Evolutionary conservation across 2,113 vertebrate species (phyloP).

Genomic region (Dicentrarchus labrax): DNA sequence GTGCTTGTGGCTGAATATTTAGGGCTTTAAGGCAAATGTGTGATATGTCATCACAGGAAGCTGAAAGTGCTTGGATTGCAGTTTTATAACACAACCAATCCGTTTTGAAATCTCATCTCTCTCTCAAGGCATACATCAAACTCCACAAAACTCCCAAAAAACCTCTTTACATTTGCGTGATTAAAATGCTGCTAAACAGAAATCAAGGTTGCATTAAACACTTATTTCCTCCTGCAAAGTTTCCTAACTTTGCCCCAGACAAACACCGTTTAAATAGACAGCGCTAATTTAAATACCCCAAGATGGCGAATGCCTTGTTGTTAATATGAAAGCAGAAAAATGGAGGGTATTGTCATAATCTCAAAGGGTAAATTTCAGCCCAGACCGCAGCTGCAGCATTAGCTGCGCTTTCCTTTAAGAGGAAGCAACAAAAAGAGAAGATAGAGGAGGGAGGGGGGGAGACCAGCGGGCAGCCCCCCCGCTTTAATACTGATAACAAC

Average conservation of each 20-base stretch:
- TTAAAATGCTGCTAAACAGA: background rate
- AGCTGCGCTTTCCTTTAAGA: constrained; percentile 83
- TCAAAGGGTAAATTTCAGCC: constrained; percentile 92
- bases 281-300: constrained; percentile 84
- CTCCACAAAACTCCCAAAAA: background rate
- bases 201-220: background rate
- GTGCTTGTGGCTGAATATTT: constrained; percentile 3
- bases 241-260: constrained; percentile 22
- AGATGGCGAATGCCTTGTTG: constrained; percentile 94
- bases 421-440: constrained; percentile 84
- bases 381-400: constrained; percentile 84
- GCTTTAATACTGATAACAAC: constrained; percentile 1
- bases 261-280: constrained; percentile 50
- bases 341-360: constrained; percentile 96
- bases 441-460: background rate
- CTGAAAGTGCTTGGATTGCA: background rate
- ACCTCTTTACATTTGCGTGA: background rate
- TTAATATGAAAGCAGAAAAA: constrained; percentile 90
- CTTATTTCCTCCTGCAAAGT: constrained; percentile 45
- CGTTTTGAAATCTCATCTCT: background rate
- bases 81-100: background rate
- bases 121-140: background rate
- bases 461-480: constrained; percentile 12
- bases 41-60: constrained; percentile 12
- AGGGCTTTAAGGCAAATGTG: background rate